phyloP scores from a whole-genome alignment of 1,140 invertebrate genomes.

The Agraylea sexmaculata region DNA sequence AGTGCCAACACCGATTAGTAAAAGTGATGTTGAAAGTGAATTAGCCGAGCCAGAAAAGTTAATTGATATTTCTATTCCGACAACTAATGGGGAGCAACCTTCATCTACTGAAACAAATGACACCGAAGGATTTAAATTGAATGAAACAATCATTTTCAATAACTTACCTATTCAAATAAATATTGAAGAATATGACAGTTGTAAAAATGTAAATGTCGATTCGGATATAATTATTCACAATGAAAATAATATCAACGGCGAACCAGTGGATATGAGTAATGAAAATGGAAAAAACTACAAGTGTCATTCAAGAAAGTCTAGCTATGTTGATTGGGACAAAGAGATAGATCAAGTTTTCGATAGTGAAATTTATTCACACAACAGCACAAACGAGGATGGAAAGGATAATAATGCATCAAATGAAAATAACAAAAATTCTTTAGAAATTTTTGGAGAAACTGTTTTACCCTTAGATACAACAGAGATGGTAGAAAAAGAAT shows the following conservation, averaged over 20 bases:
- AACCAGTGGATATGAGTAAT: too few relatives aligned
- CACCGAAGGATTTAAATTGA: too few relatives aligned
- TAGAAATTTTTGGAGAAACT: too few relatives aligned
- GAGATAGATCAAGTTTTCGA: slow-evolving; percentile 35
- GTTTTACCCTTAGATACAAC: neutral
- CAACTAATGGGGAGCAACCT: neutral
- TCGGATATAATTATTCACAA: slow-evolving; percentile 10
- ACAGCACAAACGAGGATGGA: too few relatives aligned
- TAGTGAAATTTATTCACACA: too few relatives aligned
- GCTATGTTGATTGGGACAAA: slow-evolving; percentile 31
- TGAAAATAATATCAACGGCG: too few relatives aligned
- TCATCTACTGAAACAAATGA: too few relatives aligned
- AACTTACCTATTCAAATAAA: slow-evolving; percentile 10
- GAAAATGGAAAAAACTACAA: slow-evolving; percentile 5
- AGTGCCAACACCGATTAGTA: slow-evolving; percentile 14
- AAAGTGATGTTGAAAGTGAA: slow-evolving; percentile 6
- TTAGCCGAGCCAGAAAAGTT: slow-evolving; percentile 13
- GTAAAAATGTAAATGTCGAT: neutral
- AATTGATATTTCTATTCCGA: neutral
- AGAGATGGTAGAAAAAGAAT: neutral
- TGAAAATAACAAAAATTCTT: too few relatives aligned
- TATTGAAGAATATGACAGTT: slow-evolving; percentile 9
- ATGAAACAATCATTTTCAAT: too few relatives aligned
- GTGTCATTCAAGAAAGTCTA: slow-evolving; percentile 27
- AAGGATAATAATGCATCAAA: too few relatives aligned